A percentile compares a stretch with the other conserved stretches of the same genome.
phyloP scores from a whole-genome alignment of 2,113 vertebrate species.

The Recurvirostra avosetta region DNA sequence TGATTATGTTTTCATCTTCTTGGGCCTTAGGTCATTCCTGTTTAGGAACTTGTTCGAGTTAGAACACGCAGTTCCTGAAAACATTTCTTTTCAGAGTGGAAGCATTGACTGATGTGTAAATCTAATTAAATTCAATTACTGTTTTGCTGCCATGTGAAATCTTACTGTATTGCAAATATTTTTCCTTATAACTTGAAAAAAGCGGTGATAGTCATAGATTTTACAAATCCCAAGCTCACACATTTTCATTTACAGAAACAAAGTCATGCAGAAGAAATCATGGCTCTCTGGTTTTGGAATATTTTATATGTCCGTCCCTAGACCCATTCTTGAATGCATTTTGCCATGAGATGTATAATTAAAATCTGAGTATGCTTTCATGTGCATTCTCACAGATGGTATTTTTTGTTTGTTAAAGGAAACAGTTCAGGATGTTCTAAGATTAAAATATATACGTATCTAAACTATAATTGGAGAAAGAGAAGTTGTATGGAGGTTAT shows the following conservation, averaged over 20 bases:
- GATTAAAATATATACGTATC: constrained; percentile 63
- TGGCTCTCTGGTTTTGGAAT: constrained; percentile 11
- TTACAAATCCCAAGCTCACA: constrained; percentile 29
- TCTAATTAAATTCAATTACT: constrained; percentile 39
- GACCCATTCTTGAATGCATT: constrained; percentile 44
- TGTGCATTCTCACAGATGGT: constrained; percentile 66
- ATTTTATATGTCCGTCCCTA: constrained; percentile 41
- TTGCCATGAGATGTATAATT: constrained; percentile 61
- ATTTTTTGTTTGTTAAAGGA: constrained; percentile 66
- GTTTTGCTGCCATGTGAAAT: background rate
- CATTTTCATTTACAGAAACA: constrained; percentile 30
- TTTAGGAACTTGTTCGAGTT: constrained; percentile 14
- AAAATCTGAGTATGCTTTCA: constrained; percentile 61
- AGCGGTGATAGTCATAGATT: background rate
- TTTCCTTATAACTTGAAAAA: constrained; percentile 30
- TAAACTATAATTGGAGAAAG: constrained; percentile 45
- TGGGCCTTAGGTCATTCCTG: constrained; percentile 16
- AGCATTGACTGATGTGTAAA: constrained; percentile 37
- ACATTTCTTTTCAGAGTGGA: constrained; percentile 23
- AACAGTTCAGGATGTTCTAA: constrained; percentile 64
- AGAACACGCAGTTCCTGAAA: constrained; percentile 20
- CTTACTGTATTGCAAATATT: constrained; percentile 34
- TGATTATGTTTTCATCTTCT: constrained; percentile 12
- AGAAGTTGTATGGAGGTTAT: constrained; percentile 50
- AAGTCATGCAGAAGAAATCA: constrained; percentile 44